These are phyloP conservation scores for Andinoacara biseriatus DNA, from an alignment of 2,113 vertebrate genomes.

Conservation along the genomic window DNA sequence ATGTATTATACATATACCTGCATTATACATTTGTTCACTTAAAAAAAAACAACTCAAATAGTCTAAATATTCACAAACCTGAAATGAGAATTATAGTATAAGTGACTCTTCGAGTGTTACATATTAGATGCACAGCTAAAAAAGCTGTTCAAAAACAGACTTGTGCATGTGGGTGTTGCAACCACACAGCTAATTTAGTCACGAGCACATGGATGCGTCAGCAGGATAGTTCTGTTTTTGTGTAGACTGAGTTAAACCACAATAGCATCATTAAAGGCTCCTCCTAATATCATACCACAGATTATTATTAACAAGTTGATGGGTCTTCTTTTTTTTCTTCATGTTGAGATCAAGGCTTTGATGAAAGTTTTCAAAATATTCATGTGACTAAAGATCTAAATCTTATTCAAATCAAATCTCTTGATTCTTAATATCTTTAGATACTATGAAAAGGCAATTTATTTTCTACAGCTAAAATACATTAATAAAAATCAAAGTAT, in stretches of 20 bases:
- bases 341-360: not conserved
- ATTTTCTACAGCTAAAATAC: not conserved
- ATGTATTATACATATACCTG: not conserved
- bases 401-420: not conserved
- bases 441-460: not conserved
- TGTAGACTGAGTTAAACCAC: not conserved
- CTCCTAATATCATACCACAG: not conserved
- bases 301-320: not conserved
- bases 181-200: not conserved
- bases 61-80: slow-evolving; percentile 4
- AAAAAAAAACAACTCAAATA: not conserved
- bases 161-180: not conserved
- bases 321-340: not conserved
- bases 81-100: slow-evolving; percentile 3
- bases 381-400: not conserved
- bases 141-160: not conserved
- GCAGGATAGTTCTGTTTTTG: slow-evolving; percentile 31
- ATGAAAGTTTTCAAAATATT: not conserved
- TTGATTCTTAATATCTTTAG: not conserved
- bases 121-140: not conserved
- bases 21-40: slow-evolving; percentile 7
- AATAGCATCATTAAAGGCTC: not conserved
- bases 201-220: not conserved
- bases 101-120: not conserved
- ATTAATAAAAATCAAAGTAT: not conserved